Evolutionary conservation across 1,140 invertebrate species (phyloP), one percentile per base, ranked within the genome.

Genomic region (Holotrichia oblita): DNA sequence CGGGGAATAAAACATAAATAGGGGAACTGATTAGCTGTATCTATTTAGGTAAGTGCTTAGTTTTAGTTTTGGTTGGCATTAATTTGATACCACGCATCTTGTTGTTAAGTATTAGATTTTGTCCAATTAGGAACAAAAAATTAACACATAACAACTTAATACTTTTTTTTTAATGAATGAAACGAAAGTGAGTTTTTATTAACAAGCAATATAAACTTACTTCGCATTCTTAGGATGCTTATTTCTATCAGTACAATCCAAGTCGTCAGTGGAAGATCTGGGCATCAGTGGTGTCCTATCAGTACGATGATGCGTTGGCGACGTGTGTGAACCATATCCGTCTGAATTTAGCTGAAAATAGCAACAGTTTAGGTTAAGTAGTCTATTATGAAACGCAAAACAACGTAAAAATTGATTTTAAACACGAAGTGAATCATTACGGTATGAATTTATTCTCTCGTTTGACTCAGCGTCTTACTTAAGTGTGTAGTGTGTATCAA

Each of bases 171-270:
- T n/a, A n/a, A n/a, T n/a, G n/a, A n/a, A n/a, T n/a, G n/a, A n/a
- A n/a, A n/a, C n/a, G n/a, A n/a, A n/a, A n/a, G 27, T 34, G 27
- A 34, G 4, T 34, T 34, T 34, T 34, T n/a, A 55, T 55, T 55
- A 55, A 75, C 6, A 75, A 42, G 14, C 14, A 14, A 59, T 61
- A 42, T 83, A 34, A 34, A 93, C 94, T 95, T 89, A 96, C 95
- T 96, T 96, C 86, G 95, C 95, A 91, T 96, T 96, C 89, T 96
- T 96, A 84, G 95, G 93, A 87, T 90, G 84, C 77, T 84, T 87
- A 83, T 85, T 82, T 84, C 79, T 89, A 83, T 88, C 88, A 81
- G 87, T 88, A 85, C 86, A 88, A 85, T 88, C 87, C 79, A 87
- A 88, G 78, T 89, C 88, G 80, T 89, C 87, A 79, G 89, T 88